These are phyloP conservation scores for Hecatera dysodea DNA, from an alignment of 2,888 invertebrate genomes.

Conservation along the genomic window DNA sequence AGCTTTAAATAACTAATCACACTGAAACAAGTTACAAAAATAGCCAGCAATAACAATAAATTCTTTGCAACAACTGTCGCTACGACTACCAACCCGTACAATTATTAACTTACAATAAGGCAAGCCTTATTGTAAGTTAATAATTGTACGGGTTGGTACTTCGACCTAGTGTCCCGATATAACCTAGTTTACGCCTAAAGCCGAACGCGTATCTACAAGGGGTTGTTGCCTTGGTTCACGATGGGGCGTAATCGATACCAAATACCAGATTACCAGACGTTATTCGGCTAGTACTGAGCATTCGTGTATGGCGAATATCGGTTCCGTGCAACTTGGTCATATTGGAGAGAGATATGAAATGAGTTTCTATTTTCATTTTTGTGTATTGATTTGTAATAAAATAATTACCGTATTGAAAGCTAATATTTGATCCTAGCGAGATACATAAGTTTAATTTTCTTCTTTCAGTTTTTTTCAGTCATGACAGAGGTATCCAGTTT, in stretches of 20 bases:
- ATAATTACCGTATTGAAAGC: background rate
- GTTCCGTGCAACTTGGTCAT: conserved; percentile 37
- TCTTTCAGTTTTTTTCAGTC: background rate
- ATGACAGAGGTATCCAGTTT: background rate
- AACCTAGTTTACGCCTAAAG: conserved; percentile 45
- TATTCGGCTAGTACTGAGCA: conserved; percentile 29
- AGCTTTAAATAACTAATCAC: background rate
- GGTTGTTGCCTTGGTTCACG: conserved; percentile 42
- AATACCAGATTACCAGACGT: conserved; percentile 19
- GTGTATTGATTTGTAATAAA: conserved; percentile 35
- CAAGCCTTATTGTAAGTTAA: too few species aligned
- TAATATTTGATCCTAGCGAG: too few species aligned
- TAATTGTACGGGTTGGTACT: too few species aligned
- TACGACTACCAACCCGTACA: conserved; percentile 19
- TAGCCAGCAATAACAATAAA: background rate
- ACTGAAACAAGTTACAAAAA: background rate
- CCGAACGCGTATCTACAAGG: conserved; percentile 18
- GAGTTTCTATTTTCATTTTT: conserved; percentile 33
- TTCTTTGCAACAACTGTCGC: background rate
- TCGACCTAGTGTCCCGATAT: conserved; percentile 32
- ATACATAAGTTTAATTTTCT: too few species aligned
- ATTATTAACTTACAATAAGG: conserved; percentile 24
- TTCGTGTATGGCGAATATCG: conserved; percentile 16
- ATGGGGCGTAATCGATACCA: conserved; percentile 31
- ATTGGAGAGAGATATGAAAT: conserved; percentile 17